These are phyloP conservation scores for Melanerpes aurifrons DNA, from an alignment of 2,113 vertebrate species.

Conservation along the genomic window DNA sequence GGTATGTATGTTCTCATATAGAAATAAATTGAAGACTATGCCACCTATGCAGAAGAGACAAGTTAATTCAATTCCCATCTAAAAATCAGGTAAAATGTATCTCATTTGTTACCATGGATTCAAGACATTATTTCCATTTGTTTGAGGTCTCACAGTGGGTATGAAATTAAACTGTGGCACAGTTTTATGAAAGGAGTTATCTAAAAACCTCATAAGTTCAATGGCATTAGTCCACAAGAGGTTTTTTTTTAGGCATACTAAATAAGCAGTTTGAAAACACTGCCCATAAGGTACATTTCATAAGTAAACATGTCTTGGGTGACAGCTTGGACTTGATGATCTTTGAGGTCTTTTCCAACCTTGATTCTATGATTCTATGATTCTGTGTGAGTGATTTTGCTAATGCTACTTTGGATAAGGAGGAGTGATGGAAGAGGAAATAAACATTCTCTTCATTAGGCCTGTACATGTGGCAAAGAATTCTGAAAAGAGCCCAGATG, in stretches of 20 bases:
- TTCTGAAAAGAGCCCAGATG: not conserved
- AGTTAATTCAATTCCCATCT: slow-evolving; percentile 62
- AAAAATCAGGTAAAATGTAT: slow-evolving; percentile 62
- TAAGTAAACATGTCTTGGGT: not conserved
- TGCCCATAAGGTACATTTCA: not conserved
- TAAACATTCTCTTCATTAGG: not conserved
- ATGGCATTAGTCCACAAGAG: slow-evolving; percentile 31
- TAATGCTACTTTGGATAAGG: not conserved
- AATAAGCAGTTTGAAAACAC: not conserved
- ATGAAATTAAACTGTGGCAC: slow-evolving; percentile 71
- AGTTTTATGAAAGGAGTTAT: slow-evolving; percentile 37
- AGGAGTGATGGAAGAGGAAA: slow-evolving; percentile 7
- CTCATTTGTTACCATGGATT: slow-evolving; percentile 73
- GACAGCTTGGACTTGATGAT: no score
- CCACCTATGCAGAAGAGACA: slow-evolving; percentile 35
- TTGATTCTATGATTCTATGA: no score
- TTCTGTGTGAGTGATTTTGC: not conserved
- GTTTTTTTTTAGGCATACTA: not conserved
- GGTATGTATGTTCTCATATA: not conserved
- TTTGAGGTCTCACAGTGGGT: slow-evolving; percentile 59
- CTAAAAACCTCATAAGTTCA: slow-evolving; percentile 38
- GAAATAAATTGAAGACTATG: slow-evolving; percentile 44
- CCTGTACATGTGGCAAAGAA: not conserved
- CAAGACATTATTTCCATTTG: slow-evolving; percentile 66
- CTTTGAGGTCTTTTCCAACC: no score